Base-by-base conservation (phyloP, 2,888 invertebrate species). In the Tinea semifulvella region DNA sequence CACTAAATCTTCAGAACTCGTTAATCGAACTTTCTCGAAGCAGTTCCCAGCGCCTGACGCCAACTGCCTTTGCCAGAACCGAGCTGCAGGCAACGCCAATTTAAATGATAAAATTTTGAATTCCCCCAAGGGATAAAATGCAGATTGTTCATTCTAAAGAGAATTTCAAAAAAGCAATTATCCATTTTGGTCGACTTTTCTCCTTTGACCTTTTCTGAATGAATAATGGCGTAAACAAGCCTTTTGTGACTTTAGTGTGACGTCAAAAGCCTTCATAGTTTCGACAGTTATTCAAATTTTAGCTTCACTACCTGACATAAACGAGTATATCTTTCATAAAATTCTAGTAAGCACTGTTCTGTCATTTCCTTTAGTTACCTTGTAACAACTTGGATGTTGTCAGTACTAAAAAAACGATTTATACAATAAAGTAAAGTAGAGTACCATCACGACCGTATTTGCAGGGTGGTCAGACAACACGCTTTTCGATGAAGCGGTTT, bases 11-110 rank as follows among this genome's bases (percentile, higher is more conserved):
- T 71, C 56, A 52, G 60, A 73, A 72, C 71, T 75, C 74, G 73
- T 76, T 76, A 74, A 75, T 75, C 69, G 73, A 76, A 76, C 60
- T 76, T 74, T 73, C 64, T 62, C 61, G 62, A 68, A 72, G 71
- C 68, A 67, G 68, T 70, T 65, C 60, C 57, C 55, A 56, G 62
- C 64, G 62, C 54, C 64, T 66, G 72, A 67, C 72, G 72, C 71
- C 69, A 68, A 69, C 72, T 74, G 74, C 66, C 70, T 68, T 68
- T 74, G 74, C 69, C 76, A 75, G 65, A 52, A 56, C 51, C 65
- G 51, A 56, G 59, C 61, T 66, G 61, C 56, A 58, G 58, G 58
- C 64, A 59, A 57, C 60, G 63, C 67, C 71, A 71, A 76, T 75
- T 76, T 73, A 70, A 71, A 75, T 75, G 73, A 73, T 74, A 74